Conservation (phyloP, 2,113 vertebrate species). For the Ceuthmochares aereus region DNA sequence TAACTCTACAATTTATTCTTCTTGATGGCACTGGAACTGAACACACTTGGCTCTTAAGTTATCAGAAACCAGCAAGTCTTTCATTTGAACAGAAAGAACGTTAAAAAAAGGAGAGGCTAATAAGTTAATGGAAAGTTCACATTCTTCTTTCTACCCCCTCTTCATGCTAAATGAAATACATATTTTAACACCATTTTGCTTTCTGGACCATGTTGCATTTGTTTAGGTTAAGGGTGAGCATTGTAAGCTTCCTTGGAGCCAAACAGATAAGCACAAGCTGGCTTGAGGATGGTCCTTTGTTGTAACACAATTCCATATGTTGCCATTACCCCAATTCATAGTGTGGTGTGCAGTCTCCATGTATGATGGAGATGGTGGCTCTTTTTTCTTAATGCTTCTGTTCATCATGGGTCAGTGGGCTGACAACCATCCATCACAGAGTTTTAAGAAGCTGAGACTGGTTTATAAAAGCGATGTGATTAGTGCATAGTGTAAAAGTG, state of each 20-base stretch:
- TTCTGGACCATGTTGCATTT: not conserved
- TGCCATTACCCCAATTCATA: not conserved
- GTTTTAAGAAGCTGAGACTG: not conserved
- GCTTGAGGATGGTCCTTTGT: not conserved
- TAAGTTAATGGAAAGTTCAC: conserved; percentile 9
- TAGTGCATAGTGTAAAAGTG: fast-evolving
- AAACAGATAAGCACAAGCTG: not conserved
- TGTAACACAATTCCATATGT: not conserved
- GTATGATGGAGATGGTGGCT: not conserved
- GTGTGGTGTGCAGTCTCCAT: not conserved
- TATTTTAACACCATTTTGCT: not conserved
- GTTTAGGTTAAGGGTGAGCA: not conserved
- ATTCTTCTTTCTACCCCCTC: not conserved
- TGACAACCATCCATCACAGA: not conserved
- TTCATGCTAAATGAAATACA: not conserved
- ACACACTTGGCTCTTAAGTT: conserved; percentile 43
- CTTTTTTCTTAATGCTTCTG: not conserved
- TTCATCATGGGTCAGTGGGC: not conserved
- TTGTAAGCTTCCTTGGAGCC: not conserved
- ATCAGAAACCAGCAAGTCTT: not conserved
- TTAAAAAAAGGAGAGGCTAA: conserved; percentile 27
- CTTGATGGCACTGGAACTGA: conserved; percentile 48
- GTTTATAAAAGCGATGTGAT: not conserved
- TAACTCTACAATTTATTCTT: conserved; percentile 41
- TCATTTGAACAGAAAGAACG: conserved; percentile 22